Evolutionary conservation across 92 coral and sea anemone genomes (phyloP), one percentile per base, ranked within the genome.

Genomic region (Epizoanthus ramosus): DNA sequence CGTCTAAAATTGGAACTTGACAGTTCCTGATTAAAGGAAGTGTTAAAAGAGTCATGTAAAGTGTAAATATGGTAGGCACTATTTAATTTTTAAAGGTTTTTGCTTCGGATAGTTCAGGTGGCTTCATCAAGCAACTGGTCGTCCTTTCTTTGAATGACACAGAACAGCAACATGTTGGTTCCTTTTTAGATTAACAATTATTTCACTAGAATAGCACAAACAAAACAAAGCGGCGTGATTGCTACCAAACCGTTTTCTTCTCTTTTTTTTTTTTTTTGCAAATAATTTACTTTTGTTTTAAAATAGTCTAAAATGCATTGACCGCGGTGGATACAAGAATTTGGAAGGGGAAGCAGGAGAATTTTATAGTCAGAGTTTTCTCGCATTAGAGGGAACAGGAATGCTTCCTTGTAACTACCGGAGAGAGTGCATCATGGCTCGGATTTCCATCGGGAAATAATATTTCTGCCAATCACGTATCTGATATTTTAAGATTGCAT

Each of bases 41-140:
- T 41, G 71, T 61, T 18, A 33, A 57, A 63, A 35, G 63, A 59
- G 63, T 56, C 71, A 56, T 77, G 82, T 61, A 77, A 77, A 77
- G 82, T 77, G 82, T 77, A 77, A 77, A 77, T 77, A 77, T 61
- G 23, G 82, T 77, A 77, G 82, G 82, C 82, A 77, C 82, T 77
- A 77, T 77, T 77, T 77, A 77, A 77, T 77, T 77, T 77, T 77
- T 59, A 77, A 37, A 77, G 70, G 69, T 77, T 77, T 50, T 77
- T 77, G 82, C 60, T 77, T 59, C 35, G 63, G 81, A 21, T 33
- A n/a, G 70, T 37, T 35, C 71, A 22, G 71, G 19, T 61, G 58
- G 82, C 71, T 77, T 61, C 6, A 14, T 1, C 4, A 15, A 60
- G 71, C 53, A 13, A 43, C 60, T 70, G 41, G 50, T 35, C 59